A percentile compares a stretch with the other conserved stretches of the same genome.
phyloP scores from a whole-genome alignment of 2,888 invertebrate species.

The Bombylius major region DNA sequence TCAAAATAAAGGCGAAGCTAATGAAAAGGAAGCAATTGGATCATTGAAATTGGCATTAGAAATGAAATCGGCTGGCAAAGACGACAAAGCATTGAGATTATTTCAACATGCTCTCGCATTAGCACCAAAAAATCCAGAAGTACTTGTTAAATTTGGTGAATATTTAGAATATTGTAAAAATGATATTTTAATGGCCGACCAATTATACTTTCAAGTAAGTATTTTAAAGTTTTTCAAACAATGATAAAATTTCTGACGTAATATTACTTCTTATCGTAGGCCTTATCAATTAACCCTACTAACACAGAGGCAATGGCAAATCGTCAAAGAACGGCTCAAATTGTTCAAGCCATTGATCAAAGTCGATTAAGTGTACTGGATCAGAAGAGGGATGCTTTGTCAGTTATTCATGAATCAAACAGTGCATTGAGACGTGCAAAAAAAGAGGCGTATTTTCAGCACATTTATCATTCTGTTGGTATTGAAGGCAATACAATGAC shows the following conservation, averaged over 20 bases:
- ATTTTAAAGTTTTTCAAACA: background rate
- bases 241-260: no score
- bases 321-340: slow-evolving; percentile 69
- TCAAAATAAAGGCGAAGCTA: slow-evolving; percentile 20
- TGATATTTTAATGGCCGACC: slow-evolving; percentile 81
- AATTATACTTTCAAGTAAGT: slow-evolving; percentile 64
- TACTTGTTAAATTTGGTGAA: slow-evolving; percentile 85
- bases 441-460: slow-evolving; percentile 89
- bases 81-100: slow-evolving; percentile 71
- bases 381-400: slow-evolving; percentile 66
- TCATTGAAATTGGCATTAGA: slow-evolving; percentile 74
- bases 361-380: slow-evolving; percentile 48
- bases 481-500: slow-evolving; percentile 98
- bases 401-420: slow-evolving; percentile 67
- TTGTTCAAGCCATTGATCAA: slow-evolving; percentile 82
- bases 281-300: slow-evolving; percentile 69
- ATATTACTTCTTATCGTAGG: slow-evolving; percentile 33
- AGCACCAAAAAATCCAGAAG: slow-evolving; percentile 84
- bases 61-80: slow-evolving; percentile 69
- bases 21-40: slow-evolving; percentile 60
- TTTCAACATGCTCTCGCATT: slow-evolving; percentile 85
- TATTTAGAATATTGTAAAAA: slow-evolving; percentile 76
- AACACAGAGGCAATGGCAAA: slow-evolving; percentile 70
- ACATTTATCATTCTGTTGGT: slow-evolving; percentile 93
- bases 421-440: slow-evolving; percentile 75